Evolutionary conservation across 2,888 invertebrate species (phyloP).

Genomic region (Protodeltote pygarga): DNA sequence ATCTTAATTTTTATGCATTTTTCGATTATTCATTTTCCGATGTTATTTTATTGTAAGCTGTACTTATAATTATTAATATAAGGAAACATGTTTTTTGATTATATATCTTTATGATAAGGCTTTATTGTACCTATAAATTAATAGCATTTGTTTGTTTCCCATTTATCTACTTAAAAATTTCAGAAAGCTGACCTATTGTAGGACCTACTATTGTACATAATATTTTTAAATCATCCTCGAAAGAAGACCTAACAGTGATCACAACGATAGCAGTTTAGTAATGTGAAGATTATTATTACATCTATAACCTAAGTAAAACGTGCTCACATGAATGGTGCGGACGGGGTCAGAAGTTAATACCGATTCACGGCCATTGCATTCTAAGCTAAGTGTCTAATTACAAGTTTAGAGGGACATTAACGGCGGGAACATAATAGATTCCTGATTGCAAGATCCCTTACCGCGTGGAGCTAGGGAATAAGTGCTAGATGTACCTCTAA

Average conservation of each 20-base stretch:
- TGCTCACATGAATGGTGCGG: conserved; percentile 4
- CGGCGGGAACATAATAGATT: neutral
- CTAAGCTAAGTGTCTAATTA: neutral
- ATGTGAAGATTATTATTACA: neutral
- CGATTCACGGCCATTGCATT: neutral
- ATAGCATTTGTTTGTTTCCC: too few relatives aligned
- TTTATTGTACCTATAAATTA: too few relatives aligned
- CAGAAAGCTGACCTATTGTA: too few relatives aligned
- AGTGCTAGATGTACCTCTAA: neutral
- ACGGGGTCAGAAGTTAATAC: neutral
- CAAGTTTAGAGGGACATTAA: neutral
- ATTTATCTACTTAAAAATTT: too few relatives aligned
- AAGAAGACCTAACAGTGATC: neutral
- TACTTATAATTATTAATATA: too few relatives aligned
- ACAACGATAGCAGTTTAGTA: neutral
- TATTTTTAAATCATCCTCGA: too few relatives aligned
- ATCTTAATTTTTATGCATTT: too few relatives aligned
- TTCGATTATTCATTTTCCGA: too few relatives aligned
- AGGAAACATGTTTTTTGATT: too few relatives aligned
- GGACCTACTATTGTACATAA: too few relatives aligned
- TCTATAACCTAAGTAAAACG: conserved; percentile 7
- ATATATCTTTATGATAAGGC: too few relatives aligned
- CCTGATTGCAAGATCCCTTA: neutral
- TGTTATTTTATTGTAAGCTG: too few relatives aligned
- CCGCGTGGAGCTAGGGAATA: neutral